Base-by-base conservation (phyloP, 2,113 vertebrate genomes). In the Toxostoma redivivum region DNA sequence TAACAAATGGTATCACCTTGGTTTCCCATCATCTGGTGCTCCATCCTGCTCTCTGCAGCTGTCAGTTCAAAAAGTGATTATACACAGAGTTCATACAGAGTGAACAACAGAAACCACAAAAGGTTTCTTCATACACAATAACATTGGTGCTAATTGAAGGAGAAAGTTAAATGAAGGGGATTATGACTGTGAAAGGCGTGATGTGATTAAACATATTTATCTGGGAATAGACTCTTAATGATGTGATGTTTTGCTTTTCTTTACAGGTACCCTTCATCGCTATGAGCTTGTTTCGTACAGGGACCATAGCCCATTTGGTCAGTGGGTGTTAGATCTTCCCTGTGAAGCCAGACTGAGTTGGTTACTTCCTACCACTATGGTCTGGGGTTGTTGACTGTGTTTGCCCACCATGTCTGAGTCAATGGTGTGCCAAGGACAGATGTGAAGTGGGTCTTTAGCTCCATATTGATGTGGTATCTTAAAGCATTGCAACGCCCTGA, bases 201-300 rank as follows among this genome's bases (percentile, higher is more conserved):
- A 71, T 67, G 45, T 40, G 35, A 40, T 48, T 30, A 48, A 88
- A 50, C 13, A 18, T 69, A 25, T n/a, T 87, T 77, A 44, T 23
- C 8, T 79, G 48, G n/a, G 53, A 78, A 64, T 51, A 64, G 23
- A 11, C 21, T 28, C 30, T 40, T 71, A 27, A 42, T 97, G 51
- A 92, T 0, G 1, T 48, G 66, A 51, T 71, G 33, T 92, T 97
- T 73, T 95, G 58, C 61, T 95, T 73, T 97, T 86, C 90, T 87
- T 95, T 96, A 33, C 94, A 98, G 98, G 91, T 94, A 86, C 85
- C 87, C 45, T 53, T 58, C 69, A 31, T 90, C 65, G 19, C 44
- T 25, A 1, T 82, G 58, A 82, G 24, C 53, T 57, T 21, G 38
- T 82, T 80, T 84, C 69, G 21, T 15, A 40, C 44, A 81, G 47